A percentile compares a stretch with the other conserved stretches of the same genome.
Conservation (phyloP, 2,888 invertebrate species). For the Allygus modestus region DNA sequence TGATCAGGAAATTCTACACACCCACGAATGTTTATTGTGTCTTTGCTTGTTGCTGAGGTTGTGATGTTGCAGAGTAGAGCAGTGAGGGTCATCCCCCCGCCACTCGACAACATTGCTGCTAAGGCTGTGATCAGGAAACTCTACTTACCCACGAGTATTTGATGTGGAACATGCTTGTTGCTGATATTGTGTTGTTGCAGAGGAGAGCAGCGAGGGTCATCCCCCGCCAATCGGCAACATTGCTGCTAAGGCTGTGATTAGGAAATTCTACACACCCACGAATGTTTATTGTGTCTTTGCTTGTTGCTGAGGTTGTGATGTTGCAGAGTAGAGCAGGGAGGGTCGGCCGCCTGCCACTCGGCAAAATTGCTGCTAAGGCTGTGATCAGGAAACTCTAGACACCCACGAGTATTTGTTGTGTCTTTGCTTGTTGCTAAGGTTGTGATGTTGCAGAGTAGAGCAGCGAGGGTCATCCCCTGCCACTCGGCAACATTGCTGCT, state of each 20-base stretch:
- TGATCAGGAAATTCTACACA: background rate
- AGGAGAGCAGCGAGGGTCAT: conserved; percentile 40
- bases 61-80: conserved; percentile 29
- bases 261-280: conserved; percentile 59
- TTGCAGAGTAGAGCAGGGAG: conserved; percentile 14
- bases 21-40: background rate
- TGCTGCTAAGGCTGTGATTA: conserved; percentile 63
- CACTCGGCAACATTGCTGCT: conserved; percentile 63
- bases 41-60: no score
- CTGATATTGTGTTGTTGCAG: conserved; percentile 55
- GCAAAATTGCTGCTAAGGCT: no score
- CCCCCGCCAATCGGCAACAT: conserved; percentile 38
- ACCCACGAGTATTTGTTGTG: no score
- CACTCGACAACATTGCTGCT: background rate
- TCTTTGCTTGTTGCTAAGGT: no score
- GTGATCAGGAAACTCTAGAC: no score
- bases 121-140: no score
- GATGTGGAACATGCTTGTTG: no score
- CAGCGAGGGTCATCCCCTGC: conserved; percentile 37
- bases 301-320: background rate
- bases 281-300: conserved; percentile 61
- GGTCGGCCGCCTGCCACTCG: conserved; percentile 16
- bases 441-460: conserved; percentile 50
- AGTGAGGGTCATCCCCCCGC: conserved; percentile 12
- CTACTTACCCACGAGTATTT: no score